phyloP scores from a whole-genome alignment of 2,797 vertebrate species.

The Malacoraja senta region DNA sequence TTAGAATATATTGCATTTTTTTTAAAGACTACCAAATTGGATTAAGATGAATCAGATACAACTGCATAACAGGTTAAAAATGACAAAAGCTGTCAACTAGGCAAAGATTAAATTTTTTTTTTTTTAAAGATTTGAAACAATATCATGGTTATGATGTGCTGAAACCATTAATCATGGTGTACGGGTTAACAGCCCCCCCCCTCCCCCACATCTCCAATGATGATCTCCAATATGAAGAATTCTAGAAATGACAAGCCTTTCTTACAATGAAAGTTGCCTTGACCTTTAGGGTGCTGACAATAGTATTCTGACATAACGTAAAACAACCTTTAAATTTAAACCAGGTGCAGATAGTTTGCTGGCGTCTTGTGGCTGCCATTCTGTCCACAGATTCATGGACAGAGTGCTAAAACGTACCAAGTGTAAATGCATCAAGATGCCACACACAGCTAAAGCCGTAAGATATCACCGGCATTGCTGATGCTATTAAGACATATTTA shows the following conservation, averaged over 20 bases:
- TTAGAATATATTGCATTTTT: not conserved
- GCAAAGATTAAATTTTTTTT: no score
- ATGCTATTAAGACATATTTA: conserved; percentile 26
- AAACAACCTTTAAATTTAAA: conserved; percentile 62
- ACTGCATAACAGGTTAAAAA: not conserved
- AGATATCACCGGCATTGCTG: not conserved
- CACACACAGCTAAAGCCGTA: conserved; percentile 13
- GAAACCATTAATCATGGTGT: conserved; percentile 31
- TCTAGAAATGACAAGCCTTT: conserved; percentile 30
- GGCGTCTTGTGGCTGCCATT: conserved; percentile 48
- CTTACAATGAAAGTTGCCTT: conserved; percentile 45
- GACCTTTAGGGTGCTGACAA: conserved; percentile 60
- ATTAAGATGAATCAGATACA: not conserved
- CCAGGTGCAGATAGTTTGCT: conserved; percentile 58
- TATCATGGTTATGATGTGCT: not conserved
- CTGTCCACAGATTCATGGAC: conserved; percentile 21
- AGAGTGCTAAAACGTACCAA: conserved; percentile 34
- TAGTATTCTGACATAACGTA: conserved; percentile 61
- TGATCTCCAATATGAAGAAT: conserved; percentile 4
- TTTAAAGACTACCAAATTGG: not conserved
- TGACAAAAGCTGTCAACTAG: not conserved
- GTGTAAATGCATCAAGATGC: not conserved
- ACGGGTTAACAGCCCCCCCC: not conserved
- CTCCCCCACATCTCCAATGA: not conserved
- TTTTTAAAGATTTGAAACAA: not conserved